phyloP scores from a whole-genome alignment of 2,797 vertebrate species.

The Potorous gilbertii region DNA sequence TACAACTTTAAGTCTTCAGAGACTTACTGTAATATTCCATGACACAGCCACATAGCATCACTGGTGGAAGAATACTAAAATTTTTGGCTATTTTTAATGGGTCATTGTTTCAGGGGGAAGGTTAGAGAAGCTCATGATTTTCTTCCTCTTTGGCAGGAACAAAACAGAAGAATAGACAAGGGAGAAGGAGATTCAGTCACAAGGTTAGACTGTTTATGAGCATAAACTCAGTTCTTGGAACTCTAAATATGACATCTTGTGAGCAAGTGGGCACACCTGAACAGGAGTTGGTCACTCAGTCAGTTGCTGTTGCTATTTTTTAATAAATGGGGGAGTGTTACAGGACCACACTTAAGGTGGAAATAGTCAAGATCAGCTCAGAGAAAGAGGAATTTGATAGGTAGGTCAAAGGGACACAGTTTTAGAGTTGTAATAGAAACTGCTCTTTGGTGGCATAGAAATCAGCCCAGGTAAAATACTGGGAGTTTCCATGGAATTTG shows the following conservation, averaged over 20 bases:
- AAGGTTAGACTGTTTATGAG: neutral
- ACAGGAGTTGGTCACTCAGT: neutral
- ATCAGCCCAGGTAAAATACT: neutral
- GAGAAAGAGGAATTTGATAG: neutral
- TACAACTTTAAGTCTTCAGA: neutral
- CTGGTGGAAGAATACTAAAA: neutral
- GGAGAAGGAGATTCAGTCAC: neutral
- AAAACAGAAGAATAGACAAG: neutral
- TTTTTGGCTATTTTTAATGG: neutral
- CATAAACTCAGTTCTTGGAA: neutral
- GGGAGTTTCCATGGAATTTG: neutral
- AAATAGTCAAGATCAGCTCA: neutral
- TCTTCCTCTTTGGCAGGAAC: neutral
- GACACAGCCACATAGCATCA: neutral
- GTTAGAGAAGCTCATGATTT: neutral
- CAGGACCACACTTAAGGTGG: neutral
- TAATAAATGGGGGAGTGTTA: neutral
- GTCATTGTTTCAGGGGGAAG: neutral
- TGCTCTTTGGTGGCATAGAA: neutral
- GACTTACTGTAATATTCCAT: neutral
- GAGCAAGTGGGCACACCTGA: neutral
- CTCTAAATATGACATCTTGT: neutral
- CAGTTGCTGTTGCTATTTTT: neutral
- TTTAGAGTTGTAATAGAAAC: neutral
- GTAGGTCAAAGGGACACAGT: neutral